phyloP scores from a whole-genome alignment of 2,797 vertebrate species.

The Lateolabrax maculatus region DNA sequence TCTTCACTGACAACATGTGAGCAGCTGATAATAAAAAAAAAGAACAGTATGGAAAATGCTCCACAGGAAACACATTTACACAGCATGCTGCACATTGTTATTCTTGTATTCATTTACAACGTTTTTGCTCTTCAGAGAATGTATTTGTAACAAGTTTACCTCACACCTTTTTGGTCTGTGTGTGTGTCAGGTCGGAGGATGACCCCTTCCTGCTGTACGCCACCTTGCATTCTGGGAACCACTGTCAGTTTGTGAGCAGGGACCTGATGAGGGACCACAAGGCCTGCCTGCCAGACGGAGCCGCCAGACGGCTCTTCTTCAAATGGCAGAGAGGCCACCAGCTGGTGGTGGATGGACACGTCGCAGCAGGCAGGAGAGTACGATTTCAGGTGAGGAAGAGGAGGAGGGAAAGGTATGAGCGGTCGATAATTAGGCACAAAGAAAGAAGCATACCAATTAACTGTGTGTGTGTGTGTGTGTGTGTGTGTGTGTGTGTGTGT shows the following conservation, averaged over 20 bases:
- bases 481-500: slow-evolving; percentile 21
- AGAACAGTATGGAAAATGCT: neutral
- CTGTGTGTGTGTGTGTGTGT: neutral
- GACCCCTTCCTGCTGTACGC: slow-evolving; percentile 96
- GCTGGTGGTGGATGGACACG: slow-evolving; percentile 75
- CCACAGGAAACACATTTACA: neutral
- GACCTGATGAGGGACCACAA: slow-evolving; percentile 98
- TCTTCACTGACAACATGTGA: slow-evolving; percentile 96
- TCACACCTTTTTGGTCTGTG: neutral
- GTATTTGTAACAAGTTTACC: neutral
- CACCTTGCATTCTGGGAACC: slow-evolving; percentile 91
- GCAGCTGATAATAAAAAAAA: slow-evolving; percentile 46
- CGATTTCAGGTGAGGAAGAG: slow-evolving; percentile 87
- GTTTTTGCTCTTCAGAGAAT: neutral
- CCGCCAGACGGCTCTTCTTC: slow-evolving; percentile 90
- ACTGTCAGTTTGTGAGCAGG: slow-evolving; percentile 92
- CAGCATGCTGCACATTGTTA: neutral
- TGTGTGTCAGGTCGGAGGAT: slow-evolving; percentile 90
- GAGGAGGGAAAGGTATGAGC: neutral
- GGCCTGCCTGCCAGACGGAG: slow-evolving; percentile 88
- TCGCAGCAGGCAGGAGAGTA: slow-evolving; percentile 72
- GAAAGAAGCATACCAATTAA: neutral
- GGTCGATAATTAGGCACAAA: neutral
- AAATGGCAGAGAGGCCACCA: slow-evolving; percentile 99
- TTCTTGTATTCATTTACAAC: neutral